Evolutionary conservation across 2,797 vertebrate species (phyloP).

Genomic region (Coranthus polyacanthus): DNA sequence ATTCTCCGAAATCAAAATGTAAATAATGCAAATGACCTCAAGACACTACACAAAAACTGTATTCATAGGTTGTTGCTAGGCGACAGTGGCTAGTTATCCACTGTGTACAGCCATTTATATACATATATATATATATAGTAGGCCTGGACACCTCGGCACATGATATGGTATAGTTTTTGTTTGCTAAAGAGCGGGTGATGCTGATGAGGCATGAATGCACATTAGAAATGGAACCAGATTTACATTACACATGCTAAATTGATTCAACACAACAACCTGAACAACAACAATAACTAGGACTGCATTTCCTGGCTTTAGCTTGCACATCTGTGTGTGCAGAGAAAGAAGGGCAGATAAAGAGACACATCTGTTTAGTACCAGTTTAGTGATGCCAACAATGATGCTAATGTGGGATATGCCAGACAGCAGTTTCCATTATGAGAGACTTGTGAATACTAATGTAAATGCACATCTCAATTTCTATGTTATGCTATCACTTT

Average conservation of each 20-base stretch:
- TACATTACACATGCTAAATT: constrained; percentile 24
- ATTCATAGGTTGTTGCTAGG: constrained; percentile 51
- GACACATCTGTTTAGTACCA: background rate
- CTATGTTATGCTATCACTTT: no score
- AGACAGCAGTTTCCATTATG: background rate
- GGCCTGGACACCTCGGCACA: constrained; percentile 7
- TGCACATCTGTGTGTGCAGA: constrained; percentile 3
- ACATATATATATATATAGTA: constrained; percentile 23
- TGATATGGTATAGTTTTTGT: constrained; percentile 27
- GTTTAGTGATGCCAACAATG: background rate
- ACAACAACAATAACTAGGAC: constrained; percentile 13
- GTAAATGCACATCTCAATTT: no score
- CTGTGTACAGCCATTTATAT: constrained; percentile 4
- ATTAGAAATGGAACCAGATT: constrained; percentile 23
- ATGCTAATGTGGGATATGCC: constrained; percentile 5
- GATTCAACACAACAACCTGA: constrained; percentile 13
- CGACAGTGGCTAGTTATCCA: constrained; percentile 35
- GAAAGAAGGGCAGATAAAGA: background rate
- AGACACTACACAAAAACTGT: constrained; percentile 2
- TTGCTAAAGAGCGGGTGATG: constrained; percentile 29
- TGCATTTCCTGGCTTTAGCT: background rate
- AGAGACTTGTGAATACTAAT: background rate
- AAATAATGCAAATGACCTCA: constrained; percentile 48
- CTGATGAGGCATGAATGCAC: constrained; percentile 23
- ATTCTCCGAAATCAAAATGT: constrained; percentile 21